phyloP scores from a whole-genome alignment of 2,797 vertebrate species.

The Lates japonicus region DNA sequence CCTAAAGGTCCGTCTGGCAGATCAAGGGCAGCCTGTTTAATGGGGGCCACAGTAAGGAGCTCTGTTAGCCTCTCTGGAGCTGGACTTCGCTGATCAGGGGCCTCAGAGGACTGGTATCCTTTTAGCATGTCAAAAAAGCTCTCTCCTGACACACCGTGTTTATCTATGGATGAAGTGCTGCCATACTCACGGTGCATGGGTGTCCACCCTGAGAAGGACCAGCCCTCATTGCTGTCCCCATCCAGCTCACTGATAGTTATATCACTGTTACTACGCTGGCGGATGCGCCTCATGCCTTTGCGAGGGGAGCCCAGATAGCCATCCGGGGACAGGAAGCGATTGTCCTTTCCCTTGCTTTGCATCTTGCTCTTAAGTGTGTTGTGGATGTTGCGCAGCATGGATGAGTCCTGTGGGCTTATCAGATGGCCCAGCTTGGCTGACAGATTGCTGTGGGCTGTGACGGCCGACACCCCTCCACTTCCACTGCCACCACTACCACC shows the following conservation, averaged over 20 bases:
- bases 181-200: slow-evolving; percentile 98
- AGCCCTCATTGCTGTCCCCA: slow-evolving; percentile 94
- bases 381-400: slow-evolving; percentile 98
- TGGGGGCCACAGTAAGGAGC: slow-evolving; percentile 91
- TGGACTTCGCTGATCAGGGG: slow-evolving; percentile 91
- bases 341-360: slow-evolving; percentile 93
- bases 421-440: slow-evolving; percentile 96
- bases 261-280: slow-evolving; percentile 98
- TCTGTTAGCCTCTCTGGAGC: slow-evolving; percentile 92
- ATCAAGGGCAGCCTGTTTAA: slow-evolving; percentile 94
- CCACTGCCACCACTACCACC: slow-evolving; percentile 54
- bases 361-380: slow-evolving; percentile 97
- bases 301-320: slow-evolving; percentile 95
- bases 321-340: slow-evolving; percentile 96
- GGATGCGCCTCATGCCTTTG: slow-evolving; percentile 96
- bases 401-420: slow-evolving; percentile 94
- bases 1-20: slow-evolving; percentile 92
- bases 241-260: slow-evolving; percentile 99
- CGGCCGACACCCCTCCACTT: slow-evolving; percentile 67
- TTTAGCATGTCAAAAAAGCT: slow-evolving; percentile 98
- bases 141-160: slow-evolving; percentile 96
- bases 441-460: slow-evolving; percentile 94
- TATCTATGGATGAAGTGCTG: slow-evolving; percentile 98
- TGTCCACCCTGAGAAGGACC: slow-evolving; percentile 95
- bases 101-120: slow-evolving; percentile 92